A percentile compares a stretch with the other conserved stretches of the same genome.
These are phyloP conservation scores for Platyura marginata DNA, from an alignment of 1,140 invertebrate genomes.

Conservation along the genomic window DNA sequence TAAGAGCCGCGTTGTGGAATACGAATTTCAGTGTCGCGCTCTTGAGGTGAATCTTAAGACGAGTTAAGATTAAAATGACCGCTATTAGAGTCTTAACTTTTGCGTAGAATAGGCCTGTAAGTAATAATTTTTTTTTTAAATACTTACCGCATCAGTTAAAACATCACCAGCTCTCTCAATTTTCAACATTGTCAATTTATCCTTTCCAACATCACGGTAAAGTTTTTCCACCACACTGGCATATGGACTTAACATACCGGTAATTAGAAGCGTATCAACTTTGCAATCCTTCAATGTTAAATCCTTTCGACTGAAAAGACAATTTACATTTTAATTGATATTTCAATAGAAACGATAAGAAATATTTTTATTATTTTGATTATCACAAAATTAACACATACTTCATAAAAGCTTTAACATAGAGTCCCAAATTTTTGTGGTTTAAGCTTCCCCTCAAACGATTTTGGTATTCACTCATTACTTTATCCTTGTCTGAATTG, in stretches of 20 bases:
- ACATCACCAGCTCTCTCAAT: slow-evolving; percentile 65
- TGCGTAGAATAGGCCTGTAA: too few species aligned
- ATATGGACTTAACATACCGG: slow-evolving; percentile 64
- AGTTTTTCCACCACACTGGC: slow-evolving; percentile 55
- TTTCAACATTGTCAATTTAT: slow-evolving; percentile 64
- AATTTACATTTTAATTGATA: too few species aligned
- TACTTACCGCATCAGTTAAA: slow-evolving; percentile 52
- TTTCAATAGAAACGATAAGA: too few species aligned
- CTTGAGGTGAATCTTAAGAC: too few species aligned
- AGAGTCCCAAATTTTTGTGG: slow-evolving; percentile 64
- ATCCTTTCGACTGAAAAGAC: slow-evolving; percentile 48
- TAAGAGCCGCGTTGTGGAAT: too few species aligned
- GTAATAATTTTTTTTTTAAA: not conserved
- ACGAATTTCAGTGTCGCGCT: too few species aligned
- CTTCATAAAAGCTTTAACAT: slow-evolving; percentile 69
- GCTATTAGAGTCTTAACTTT: too few species aligned
- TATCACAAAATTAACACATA: slow-evolving; percentile 25
- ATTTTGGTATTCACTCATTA: slow-evolving; percentile 59
- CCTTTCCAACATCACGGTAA: slow-evolving; percentile 57
- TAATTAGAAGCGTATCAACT: slow-evolving; percentile 61
- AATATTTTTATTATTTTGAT: too few species aligned
- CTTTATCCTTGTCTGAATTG: slow-evolving; percentile 48
- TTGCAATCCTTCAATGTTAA: slow-evolving; percentile 47
- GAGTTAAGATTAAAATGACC: too few species aligned
- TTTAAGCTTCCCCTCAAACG: slow-evolving; percentile 64